phyloP scores from a whole-genome alignment of 2,888 invertebrate genomes.

The Volucella inanis region DNA sequence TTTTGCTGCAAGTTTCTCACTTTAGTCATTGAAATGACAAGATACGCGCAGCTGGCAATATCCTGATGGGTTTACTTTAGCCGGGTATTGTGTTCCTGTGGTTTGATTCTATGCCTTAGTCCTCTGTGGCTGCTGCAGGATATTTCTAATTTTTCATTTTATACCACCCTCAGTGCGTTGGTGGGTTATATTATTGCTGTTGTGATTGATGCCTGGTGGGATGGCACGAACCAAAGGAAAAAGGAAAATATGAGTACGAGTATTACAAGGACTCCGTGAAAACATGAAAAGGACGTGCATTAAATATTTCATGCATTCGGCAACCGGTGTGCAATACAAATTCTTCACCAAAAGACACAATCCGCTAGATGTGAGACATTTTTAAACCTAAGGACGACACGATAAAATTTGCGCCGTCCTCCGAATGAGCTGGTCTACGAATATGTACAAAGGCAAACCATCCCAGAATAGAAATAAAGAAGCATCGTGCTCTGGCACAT shows the following conservation, averaged over 20 bases:
- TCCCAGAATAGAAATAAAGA: neutral
- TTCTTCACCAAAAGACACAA: constrained; percentile 19
- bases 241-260: constrained; percentile 42
- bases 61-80: constrained; percentile 65
- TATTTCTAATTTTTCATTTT: constrained; percentile 25
- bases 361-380: constrained; percentile 5
- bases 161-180: constrained; percentile 20
- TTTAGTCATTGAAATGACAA: constrained; percentile 65
- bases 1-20: constrained; percentile 56
- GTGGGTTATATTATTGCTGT: constrained; percentile 31
- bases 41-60: constrained; percentile 41
- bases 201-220: constrained; percentile 50
- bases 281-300: constrained; percentile 27
- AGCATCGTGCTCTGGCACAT: neutral
- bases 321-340: constrained; percentile 30
- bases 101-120: constrained; percentile 44
- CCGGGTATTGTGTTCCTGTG: constrained; percentile 61
- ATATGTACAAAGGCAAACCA: too few relatives aligned
- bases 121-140: constrained; percentile 56
- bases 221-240: constrained; percentile 58
- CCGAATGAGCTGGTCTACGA: neutral
- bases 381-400: neutral
- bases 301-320: constrained; percentile 31
- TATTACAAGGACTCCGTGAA: constrained; percentile 34
- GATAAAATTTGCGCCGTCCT: constrained; percentile 10